phyloP scores from a whole-genome alignment of 2,888 invertebrate genomes.

The Hofmannophila pseudospretella region DNA sequence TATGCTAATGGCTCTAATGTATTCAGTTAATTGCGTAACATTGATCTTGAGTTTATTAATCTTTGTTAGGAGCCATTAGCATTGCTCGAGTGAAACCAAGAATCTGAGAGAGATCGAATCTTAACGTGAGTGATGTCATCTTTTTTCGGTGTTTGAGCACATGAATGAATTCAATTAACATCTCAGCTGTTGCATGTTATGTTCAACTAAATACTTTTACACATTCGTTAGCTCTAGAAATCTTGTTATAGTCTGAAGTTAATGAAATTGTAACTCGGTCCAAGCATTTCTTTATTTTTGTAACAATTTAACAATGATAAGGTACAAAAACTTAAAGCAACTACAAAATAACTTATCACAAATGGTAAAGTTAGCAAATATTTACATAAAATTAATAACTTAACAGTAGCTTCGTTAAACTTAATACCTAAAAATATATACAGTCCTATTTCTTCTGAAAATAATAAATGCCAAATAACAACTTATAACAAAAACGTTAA shows the following conservation, averaged over 20 bases:
- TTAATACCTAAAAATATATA: slow-evolving; percentile 10
- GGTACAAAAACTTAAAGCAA: slow-evolving; percentile 12
- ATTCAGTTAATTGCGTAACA: slow-evolving; percentile 22
- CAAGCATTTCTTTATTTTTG: slow-evolving; percentile 18
- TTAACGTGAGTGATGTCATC: slow-evolving; percentile 36
- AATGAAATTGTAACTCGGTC: slow-evolving; percentile 15
- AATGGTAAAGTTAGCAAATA: not conserved
- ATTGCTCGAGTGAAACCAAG: slow-evolving; percentile 43
- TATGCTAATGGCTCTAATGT: slow-evolving; percentile 11
- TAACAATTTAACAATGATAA: slow-evolving; percentile 25
- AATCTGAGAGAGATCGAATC: slow-evolving; percentile 23
- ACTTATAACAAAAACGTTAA: not conserved
- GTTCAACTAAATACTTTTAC: slow-evolving; percentile 11
- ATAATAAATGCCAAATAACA: slow-evolving; percentile 30
- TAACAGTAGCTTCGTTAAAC: slow-evolving; percentile 8
- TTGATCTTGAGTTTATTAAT: slow-evolving; percentile 24
- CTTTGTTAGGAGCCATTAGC: slow-evolving; percentile 31
- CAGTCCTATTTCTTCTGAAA: slow-evolving; percentile 5
- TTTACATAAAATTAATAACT: slow-evolving; percentile 20
- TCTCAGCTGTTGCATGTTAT: slow-evolving; percentile 7
- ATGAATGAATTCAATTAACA: slow-evolving; percentile 21
- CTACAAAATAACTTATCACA: slow-evolving; percentile 38
- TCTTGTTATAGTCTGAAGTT: too few relatives aligned
- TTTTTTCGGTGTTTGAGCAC: slow-evolving; percentile 25
- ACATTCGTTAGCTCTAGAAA: too few relatives aligned